Base-by-base conservation (phyloP, 2,797 vertebrate genomes). In the Pachyuromys duprasi region DNA sequence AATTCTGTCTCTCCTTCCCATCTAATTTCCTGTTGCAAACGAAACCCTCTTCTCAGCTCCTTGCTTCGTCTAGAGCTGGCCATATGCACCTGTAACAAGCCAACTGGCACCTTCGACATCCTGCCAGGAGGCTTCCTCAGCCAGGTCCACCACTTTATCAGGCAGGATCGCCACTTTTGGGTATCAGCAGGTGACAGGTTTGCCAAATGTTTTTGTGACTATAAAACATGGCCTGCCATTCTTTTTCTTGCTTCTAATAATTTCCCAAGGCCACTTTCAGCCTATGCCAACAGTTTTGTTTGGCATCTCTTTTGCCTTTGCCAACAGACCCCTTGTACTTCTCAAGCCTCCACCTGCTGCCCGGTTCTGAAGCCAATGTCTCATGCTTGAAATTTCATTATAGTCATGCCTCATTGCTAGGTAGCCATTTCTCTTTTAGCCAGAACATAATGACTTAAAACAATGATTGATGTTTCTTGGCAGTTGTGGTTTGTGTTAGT, bases 271-370 rank as follows among this genome's bases (percentile, higher is more conserved):
- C 65, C 83, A 31, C 93, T 91, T 93, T 83, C 86, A 87, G 26
- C 69, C 65, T 78, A 42, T 90, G 95, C 90, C 95, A 97, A 45
- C 33, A 81, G 78, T 81, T 92, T 91, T 90, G 69, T 83, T 83
- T 97, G 83, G 79, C 72, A 69, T 88, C 87, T 72, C 80, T 90
- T 91, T 53, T 78, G 87, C 12, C 72, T 62, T 92, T 96, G 93
- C 96, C 97, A 97, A 20, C 1, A 80, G 62, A 55, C 62, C 72
- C 72, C 87, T 81, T 69, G 18, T 49, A 26, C 39, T 93, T 93
- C 90, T 88, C 76, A 82, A 91, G 84, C 95, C 72, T 96, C 94
- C 90, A 90, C 95, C 96, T 97, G 96, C 62, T 86, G 67, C n/a
- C 78, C 60, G 49, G 49, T 96, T 96, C 31, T 57, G 83, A 86